Evolutionary conservation across 2,888 invertebrate species (phyloP), one percentile per base, ranked within the genome.

Genomic region (Myopa tessellatipennis): DNA sequence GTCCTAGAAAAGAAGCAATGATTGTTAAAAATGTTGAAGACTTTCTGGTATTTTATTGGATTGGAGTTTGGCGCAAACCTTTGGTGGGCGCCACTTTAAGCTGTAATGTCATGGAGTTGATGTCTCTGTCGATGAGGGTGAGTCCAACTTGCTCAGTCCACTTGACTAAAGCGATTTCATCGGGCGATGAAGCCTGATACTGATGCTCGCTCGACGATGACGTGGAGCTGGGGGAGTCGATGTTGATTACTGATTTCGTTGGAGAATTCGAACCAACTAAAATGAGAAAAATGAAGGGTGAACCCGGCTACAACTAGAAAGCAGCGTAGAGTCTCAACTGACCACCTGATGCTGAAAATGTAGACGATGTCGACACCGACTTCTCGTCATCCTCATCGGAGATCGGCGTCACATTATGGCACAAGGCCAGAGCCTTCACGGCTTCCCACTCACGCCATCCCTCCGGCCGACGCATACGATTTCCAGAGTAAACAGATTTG

Each of bases 351-450:
- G 83, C 82, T 4, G 87, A 84, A 52, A 85, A 85, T n/a, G 87
- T 87, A 18, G 87, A 87, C 0, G 87, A 83, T 8, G 87, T 87
- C 5, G 87, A 87, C 60, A 86, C 86, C 2, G 87, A 87, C 65
- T 84, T 83, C 70, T 85, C 85, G 52, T 88, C 88, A 80, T 89
- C 89, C 26, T 90, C 91, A 83, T 98, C 98, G 85, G 95, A 96
- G 3, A 98, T 97, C 0, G 99, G 99, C 0, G 99, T 99, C 12
- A 99, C 99, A 89, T 99, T 99, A 88, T 99, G 99, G 88, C 99
- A 99, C 58, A 99, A 90, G 0, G 99, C 98, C 73, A 99, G 90
- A 0, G 99, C 98, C 84, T 96, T 94, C 45, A 98, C 96, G 0
- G 96, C 96, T 85, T 96, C 96, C 90, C 94, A 94, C 79, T 97